Evolutionary conservation across 2,888 invertebrate genomes (phyloP).

Genomic region (Anagyrus pseudococci): DNA sequence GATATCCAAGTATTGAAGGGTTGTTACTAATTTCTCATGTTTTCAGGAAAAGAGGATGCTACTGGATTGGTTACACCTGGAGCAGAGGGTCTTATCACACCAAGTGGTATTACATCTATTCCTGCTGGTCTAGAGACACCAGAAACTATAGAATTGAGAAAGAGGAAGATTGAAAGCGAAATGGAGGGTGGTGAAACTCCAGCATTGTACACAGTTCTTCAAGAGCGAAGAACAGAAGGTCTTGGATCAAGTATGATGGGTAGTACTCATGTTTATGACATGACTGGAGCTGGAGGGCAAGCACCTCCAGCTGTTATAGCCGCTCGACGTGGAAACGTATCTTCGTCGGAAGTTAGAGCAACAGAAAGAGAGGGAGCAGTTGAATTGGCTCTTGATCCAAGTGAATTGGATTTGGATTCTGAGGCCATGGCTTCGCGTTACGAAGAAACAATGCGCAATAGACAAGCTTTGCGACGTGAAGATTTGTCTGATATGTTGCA

Average conservation of each 20-base stretch:
- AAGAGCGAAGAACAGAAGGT: conserved; percentile 91
- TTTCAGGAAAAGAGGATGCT: conserved; percentile 68
- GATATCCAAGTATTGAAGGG: background rate
- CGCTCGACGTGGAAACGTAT: conserved; percentile 58
- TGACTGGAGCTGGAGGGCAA: conserved; percentile 73
- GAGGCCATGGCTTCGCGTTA: conserved; percentile 96
- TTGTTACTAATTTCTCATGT: background rate
- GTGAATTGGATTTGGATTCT: conserved; percentile 94
- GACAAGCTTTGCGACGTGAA: conserved; percentile 88
- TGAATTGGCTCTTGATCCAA: conserved; percentile 95
- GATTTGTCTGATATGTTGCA: conserved; percentile 99
- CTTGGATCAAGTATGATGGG: conserved; percentile 96
- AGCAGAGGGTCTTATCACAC: conserved; percentile 92
- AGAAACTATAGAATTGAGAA: conserved; percentile 96
- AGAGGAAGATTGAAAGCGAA: conserved; percentile 94
- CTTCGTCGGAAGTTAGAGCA: conserved; percentile 53
- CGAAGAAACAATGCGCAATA: conserved; percentile 94
- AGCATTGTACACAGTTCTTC: conserved; percentile 92
- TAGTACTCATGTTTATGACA: conserved; percentile 97
- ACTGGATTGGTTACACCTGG: conserved; percentile 88
- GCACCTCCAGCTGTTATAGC: conserved; percentile 66
- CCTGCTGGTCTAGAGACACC: conserved; percentile 98
- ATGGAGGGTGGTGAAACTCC: conserved; percentile 96
- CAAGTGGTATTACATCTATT: conserved; percentile 87
- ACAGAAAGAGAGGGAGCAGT: conserved; percentile 73